These are phyloP conservation scores for Diglossa cyanea DNA, from an alignment of 2,797 vertebrate species.

Conservation along the genomic window DNA sequence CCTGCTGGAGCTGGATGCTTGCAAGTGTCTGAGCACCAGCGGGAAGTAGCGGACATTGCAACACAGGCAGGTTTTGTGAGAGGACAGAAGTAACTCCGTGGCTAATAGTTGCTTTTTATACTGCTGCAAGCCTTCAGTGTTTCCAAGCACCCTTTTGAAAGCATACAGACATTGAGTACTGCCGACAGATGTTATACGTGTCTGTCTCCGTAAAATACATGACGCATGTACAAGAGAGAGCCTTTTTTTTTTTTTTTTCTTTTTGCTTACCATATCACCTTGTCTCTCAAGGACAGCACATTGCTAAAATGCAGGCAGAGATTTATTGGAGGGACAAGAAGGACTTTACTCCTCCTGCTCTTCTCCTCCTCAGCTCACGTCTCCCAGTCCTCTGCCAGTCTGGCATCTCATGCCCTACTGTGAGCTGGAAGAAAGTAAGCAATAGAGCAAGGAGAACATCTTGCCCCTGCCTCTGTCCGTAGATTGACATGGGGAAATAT, in stretches of 20 bases:
- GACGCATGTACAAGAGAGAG: not conserved
- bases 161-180: not conserved
- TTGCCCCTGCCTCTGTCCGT: accelerated
- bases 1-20: no score
- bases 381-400: not conserved
- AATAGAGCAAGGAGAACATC: not conserved
- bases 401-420: not conserved
- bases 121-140: not conserved
- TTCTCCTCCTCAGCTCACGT: not conserved
- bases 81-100: not conserved
- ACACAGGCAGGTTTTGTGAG: not conserved
- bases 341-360: not conserved
- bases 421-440: not conserved
- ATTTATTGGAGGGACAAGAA: constrained; percentile 55
- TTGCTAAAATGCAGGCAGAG: constrained; percentile 34
- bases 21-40: not conserved
- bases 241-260: not conserved
- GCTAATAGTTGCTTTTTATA: not conserved
- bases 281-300: constrained; percentile 50
- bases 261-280: constrained; percentile 48
- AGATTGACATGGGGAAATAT: not conserved
- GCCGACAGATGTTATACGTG: not conserved
- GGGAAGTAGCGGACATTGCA: not conserved
- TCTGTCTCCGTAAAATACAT: not conserved
- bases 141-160: not conserved